Base-by-base conservation (phyloP, 2,888 invertebrate genomes). In the Volucella zonaria region DNA sequence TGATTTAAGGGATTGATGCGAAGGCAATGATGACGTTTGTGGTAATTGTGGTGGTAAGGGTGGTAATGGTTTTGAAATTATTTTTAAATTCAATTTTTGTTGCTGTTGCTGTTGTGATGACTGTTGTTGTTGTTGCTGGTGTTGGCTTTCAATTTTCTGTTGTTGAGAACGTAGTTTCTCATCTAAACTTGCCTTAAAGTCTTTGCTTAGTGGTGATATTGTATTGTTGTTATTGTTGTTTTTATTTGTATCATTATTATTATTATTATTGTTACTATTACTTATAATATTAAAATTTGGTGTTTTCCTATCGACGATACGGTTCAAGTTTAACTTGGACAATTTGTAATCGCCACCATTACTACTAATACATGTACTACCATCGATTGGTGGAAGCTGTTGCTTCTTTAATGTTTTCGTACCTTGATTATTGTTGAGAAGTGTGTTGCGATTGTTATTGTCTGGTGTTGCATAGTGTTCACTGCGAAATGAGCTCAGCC, bases 401-500 rank as follows among this genome's bases (percentile, higher is more conserved):
- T 59, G 80, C 73, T 85, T 85, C 76, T 85, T 85, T 52, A 85
- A 61, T 76, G 77, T 81, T 77, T 85, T 85, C 85, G 85, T 85
- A 85, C 85, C 85, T 85, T 85, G 85, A 77, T 85, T 77, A 3
- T 81, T 85, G 81, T 85, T 85, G 74, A 74, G 68, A 49, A 73
- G 77, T 18, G 74, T 68, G 70, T 75, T 80, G 85, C 76, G 68
- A 87, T 64, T 82, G 74, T 80, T 82, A 81, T 87, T 88, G 38
- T 86, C 74, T 62, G 82, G 82, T 40, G 86, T 49, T 87, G 86
- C 82, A 83, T 91, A 91, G 76, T 89, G 90, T 80, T 91, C 92
- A 80, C 91, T 91, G 54, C 91, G 91, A 87, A 92, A 92, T 86
- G 92, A 92, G 79, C 92, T 92, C 75, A 92, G 88, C 87, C 92